These are phyloP conservation scores for Dendrolimus punctatus DNA, from an alignment of 1,140 invertebrate species.

Conservation along the genomic window DNA sequence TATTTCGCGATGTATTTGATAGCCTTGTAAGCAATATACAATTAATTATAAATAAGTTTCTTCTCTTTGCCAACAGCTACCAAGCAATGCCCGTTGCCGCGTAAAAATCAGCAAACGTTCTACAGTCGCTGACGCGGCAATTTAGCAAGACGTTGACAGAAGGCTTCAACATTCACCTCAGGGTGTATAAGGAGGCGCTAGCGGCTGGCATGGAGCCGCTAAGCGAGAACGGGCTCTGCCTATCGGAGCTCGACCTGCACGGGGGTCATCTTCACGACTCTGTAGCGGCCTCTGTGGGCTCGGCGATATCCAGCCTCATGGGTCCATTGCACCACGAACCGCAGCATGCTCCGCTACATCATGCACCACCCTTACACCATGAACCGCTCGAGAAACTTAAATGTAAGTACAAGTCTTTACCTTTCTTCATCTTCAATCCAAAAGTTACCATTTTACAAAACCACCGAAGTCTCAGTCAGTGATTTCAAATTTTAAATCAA, in stretches of 20 bases:
- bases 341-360: slow-evolving; percentile 72
- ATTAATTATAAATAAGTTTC: background rate
- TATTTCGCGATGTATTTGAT: too few species aligned
- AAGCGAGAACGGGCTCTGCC: slow-evolving; percentile 78
- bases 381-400: slow-evolving; percentile 87
- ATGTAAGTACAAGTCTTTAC: slow-evolving; percentile 75
- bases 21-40: too few species aligned
- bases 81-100: slow-evolving; percentile 21
- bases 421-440: background rate
- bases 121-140: slow-evolving; percentile 26
- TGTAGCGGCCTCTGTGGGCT: slow-evolving; percentile 76
- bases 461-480: too few species aligned
- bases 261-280: slow-evolving; percentile 71
- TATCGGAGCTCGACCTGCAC: slow-evolving; percentile 78
- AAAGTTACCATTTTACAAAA: too few species aligned
- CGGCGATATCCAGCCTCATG: slow-evolving; percentile 79
- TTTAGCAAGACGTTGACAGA: slow-evolving; percentile 21
- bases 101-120: slow-evolving; percentile 4
- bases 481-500: too few species aligned
- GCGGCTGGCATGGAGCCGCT: slow-evolving; percentile 76
- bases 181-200: slow-evolving; percentile 72
- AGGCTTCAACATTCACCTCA: slow-evolving; percentile 68
- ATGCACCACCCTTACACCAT: slow-evolving; percentile 77
- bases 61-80: slow-evolving; percentile 10
- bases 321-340: slow-evolving; percentile 75